A percentile compares a stretch with the other conserved stretches of the same genome.
These are phyloP conservation scores for Mactra quadrangularis DNA, from an alignment of 1,140 invertebrate genomes.

Conservation along the genomic window DNA sequence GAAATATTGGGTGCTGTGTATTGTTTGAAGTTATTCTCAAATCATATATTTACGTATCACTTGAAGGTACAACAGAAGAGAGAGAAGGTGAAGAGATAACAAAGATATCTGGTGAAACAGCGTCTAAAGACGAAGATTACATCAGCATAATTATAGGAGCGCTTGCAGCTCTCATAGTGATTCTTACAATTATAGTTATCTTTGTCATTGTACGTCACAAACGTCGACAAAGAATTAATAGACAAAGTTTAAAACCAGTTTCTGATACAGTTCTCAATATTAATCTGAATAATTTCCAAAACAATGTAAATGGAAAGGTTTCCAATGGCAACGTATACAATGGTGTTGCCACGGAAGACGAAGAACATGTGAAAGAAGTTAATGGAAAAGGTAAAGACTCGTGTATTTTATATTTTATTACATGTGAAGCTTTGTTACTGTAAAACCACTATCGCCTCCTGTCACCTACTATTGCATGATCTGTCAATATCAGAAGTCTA, in stretches of 20 bases:
- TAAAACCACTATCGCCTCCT: neutral
- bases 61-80: neutral
- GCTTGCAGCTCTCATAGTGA: conserved; percentile 90
- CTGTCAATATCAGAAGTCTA: too few relatives aligned
- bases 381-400: conserved; percentile 67
- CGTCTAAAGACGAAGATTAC: conserved; percentile 86
- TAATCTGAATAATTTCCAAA: conserved; percentile 79
- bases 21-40: neutral
- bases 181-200: conserved; percentile 89
- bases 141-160: conserved; percentile 92
- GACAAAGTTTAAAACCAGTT: conserved; percentile 77
- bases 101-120: conserved; percentile 34
- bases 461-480: too few relatives aligned
- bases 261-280: conserved; percentile 79
- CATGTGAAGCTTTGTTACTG: conserved; percentile 19
- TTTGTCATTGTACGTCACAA: conserved; percentile 90
- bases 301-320: conserved; percentile 80
- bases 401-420: neutral
- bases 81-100: neutral
- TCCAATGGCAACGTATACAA: conserved; percentile 86
- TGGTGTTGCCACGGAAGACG: conserved; percentile 85
- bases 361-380: conserved; percentile 81
- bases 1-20: neutral
- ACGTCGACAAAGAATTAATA: conserved; percentile 90
- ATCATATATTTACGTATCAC: too few relatives aligned